Evolutionary conservation across 2,888 invertebrate species (phyloP).

Genomic region (Epirrita christyi): DNA sequence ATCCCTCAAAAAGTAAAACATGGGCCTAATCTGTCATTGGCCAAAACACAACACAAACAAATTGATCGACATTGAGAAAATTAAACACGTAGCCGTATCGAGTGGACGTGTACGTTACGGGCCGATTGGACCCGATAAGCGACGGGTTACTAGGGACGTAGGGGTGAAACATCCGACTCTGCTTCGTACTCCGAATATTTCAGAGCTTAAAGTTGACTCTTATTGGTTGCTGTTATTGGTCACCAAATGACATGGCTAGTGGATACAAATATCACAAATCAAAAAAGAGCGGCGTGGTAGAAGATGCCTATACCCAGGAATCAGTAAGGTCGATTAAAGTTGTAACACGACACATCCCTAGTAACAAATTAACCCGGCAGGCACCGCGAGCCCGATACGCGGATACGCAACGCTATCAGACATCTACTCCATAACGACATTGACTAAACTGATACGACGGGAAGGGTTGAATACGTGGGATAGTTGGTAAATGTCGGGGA

Average conservation of each 20-base stretch:
- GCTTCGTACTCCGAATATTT: neutral
- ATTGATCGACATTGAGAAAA: conserved; percentile 60
- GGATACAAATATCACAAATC: too few species aligned
- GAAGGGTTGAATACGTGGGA: conserved; percentile 41
- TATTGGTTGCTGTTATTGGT: too few species aligned
- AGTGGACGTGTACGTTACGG: conserved; percentile 60
- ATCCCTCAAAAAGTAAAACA: conserved; percentile 9
- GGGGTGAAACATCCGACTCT: neutral
- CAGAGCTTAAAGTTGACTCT: too few species aligned
- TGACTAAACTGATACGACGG: conserved; percentile 64
- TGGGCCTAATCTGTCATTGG: conserved; percentile 26
- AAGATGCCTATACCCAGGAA: too few species aligned
- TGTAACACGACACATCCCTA: conserved; percentile 20
- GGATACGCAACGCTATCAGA: conserved; percentile 53
- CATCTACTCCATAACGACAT: conserved; percentile 66
- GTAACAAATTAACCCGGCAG: conserved; percentile 72
- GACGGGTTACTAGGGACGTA: conserved; percentile 39
- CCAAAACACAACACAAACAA: conserved; percentile 46
- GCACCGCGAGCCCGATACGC: conserved; percentile 43
- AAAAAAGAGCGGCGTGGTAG: too few species aligned
- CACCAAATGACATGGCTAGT: too few species aligned
- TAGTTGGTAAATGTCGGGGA: conserved; percentile 23
- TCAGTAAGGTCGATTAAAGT: too few species aligned
- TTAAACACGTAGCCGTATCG: conserved; percentile 54
- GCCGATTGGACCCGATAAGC: conserved; percentile 58